Evolutionary conservation across 2,888 invertebrate genomes (phyloP).

Genomic region (Eristalinus aeneus): DNA sequence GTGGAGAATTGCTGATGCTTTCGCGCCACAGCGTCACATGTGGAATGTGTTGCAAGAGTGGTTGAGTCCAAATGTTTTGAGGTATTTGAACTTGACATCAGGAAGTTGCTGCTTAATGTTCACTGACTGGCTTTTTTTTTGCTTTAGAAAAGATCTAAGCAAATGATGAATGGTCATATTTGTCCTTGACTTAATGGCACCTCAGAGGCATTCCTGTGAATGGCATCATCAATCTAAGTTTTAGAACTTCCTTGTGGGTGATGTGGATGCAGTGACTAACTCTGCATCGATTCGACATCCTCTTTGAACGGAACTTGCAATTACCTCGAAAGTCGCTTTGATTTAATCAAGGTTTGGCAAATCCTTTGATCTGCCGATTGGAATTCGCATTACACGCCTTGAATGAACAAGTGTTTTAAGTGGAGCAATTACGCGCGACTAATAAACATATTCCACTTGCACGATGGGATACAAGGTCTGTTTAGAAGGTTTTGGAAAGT

Average conservation of each 20-base stretch:
- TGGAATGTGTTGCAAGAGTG: not conserved
- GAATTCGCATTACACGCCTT: no score
- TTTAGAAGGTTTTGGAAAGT: no score
- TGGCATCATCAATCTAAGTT: not conserved
- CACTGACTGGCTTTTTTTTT: not conserved
- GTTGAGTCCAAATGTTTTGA: not conserved
- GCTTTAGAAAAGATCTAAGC: not conserved
- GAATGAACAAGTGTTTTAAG: no score
- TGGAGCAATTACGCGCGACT: no score
- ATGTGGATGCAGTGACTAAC: not conserved
- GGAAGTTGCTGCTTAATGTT: not conserved
- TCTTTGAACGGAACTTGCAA: not conserved
- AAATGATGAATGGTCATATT: not conserved
- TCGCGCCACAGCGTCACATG: not conserved
- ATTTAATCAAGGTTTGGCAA: no score
- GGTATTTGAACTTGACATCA: not conserved
- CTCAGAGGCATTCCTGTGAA: not conserved
- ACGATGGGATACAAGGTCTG: no score
- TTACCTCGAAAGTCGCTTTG: no score
- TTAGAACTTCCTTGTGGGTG: not conserved
- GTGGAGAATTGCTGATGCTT: not conserved
- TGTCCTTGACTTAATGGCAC: not conserved
- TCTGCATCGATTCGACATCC: not conserved
- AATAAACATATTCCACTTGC: no score
- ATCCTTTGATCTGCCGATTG: no score